A percentile compares a stretch with the other conserved stretches of the same genome.
Evolutionary conservation across 2,797 vertebrate genomes (phyloP).

Genomic region (Malurus leucopterus): DNA sequence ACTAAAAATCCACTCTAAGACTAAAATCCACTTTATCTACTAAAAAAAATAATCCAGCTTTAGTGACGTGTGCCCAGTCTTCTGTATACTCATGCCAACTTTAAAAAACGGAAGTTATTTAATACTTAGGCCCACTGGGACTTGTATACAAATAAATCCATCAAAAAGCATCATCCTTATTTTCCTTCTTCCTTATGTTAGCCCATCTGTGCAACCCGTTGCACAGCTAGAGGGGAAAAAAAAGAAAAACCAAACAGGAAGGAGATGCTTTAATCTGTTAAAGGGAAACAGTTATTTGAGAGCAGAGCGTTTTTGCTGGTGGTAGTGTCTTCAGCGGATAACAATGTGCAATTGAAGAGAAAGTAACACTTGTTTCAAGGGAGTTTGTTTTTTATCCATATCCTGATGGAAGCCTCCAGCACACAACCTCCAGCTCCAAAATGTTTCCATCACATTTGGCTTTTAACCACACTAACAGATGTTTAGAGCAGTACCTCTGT

Average conservation of each 20-base stretch:
- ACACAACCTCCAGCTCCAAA: neutral
- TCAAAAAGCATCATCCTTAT: constrained; percentile 34
- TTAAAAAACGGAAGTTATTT: constrained; percentile 13
- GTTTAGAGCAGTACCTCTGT: neutral
- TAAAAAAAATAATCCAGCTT: neutral
- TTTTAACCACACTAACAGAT: neutral
- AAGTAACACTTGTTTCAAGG: neutral
- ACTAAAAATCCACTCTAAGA: constrained; percentile 22
- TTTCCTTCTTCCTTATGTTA: constrained; percentile 38
- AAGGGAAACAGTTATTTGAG: neutral
- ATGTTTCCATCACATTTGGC: neutral
- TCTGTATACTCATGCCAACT: neutral
- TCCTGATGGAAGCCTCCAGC: neutral
- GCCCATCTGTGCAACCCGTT: constrained; percentile 31
- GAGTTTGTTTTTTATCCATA: neutral
- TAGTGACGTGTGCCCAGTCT: neutral
- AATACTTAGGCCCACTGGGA: constrained; percentile 9
- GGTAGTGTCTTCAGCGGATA: neutral
- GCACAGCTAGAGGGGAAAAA: neutral
- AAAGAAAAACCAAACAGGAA: neutral
- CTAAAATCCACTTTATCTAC: constrained; percentile 33
- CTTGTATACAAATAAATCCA: constrained; percentile 33
- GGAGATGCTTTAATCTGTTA: neutral
- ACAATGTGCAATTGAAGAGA: neutral
- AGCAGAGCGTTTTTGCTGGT: neutral